Evolutionary conservation across 1,140 invertebrate genomes (phyloP), one percentile per base, ranked within the genome.

Genomic region (Drosophila biarmipes): DNA sequence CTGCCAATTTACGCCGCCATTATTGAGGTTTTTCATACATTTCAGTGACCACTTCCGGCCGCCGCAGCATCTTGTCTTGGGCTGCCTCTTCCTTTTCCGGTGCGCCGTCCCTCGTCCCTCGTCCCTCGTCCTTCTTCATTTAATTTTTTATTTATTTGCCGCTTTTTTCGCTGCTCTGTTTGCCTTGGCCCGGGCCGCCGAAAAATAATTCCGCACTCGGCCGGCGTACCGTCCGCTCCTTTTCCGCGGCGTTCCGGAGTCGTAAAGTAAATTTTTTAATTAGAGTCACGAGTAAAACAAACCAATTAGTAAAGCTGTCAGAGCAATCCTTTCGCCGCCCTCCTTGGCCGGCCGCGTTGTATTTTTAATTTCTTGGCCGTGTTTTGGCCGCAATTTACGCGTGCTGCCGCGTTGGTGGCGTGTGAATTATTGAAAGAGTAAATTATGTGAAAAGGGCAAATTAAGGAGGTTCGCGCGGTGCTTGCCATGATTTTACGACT

Each of bases 241-340:
- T 31, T 35, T 42, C 24, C 15, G 48, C 48, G 24, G 57, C 62
- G 69, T 72, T 61, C 54, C 61, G 68, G 82, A 87, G 80, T 90
- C 84, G 77, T 85, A 90, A 89, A 89, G 85, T 90, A 90, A 77
- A 90, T 89, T 89, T 89, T 90, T 89, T 90, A 89, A 89, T 89
- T 89, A 89, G 84, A 90, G 84, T 90, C 84, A 80, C 76, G 77
- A 89, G 84, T 84, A 90, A 89, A 89, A 85, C 80, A 90, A 89
- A 90, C 77, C 84, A 89, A 89, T 89, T 89, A 89, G 84, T 85
- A 78, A 80, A 64, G 68, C 80, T 85, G 85, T 90, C 85, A 78
- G 85, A 90, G 80, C 76, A 89, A 89, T 85, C 84, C 84, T 78
- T 89, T 84, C 77, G 19, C 27, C 29, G 51, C 66, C 61, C 52